A percentile compares a stretch with the other conserved stretches of the same genome.
Conservation (phyloP, 2,797 vertebrate genomes). For the Atherinosoma microstoma region DNA sequence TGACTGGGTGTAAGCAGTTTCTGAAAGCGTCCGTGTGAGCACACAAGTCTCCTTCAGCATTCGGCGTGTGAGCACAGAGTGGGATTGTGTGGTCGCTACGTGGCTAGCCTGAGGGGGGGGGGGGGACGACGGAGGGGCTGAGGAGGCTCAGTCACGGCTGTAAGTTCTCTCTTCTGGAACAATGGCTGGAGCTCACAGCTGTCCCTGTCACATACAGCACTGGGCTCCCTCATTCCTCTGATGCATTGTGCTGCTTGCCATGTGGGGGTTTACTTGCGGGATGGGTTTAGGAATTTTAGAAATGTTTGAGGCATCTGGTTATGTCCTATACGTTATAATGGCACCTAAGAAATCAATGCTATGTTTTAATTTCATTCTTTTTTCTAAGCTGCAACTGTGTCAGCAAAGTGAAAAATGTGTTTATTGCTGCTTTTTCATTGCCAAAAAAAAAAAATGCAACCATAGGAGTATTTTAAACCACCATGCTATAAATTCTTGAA, state of each 20-base stretch:
- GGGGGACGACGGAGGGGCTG: conserved; percentile 22
- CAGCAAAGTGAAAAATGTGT: conserved; percentile 9
- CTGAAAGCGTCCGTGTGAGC: conserved; percentile 52
- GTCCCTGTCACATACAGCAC: conserved; percentile 76
- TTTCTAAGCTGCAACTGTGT: conserved; percentile 9
- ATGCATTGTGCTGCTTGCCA: conserved; percentile 62
- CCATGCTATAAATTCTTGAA: conserved; percentile 6
- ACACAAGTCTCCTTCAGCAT: conserved; percentile 25
- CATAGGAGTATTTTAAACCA: not conserved
- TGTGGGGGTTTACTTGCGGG: conserved; percentile 53
- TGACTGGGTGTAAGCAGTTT: conserved; percentile 72
- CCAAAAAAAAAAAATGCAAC: not conserved
- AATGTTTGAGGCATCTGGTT: conserved; percentile 49
- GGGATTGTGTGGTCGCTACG: conserved; percentile 54
- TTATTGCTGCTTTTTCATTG: not conserved
- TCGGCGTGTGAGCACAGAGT: conserved; percentile 55
- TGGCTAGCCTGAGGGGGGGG: conserved; percentile 28
- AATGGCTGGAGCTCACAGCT: conserved; percentile 80
- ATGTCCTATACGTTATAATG: conserved; percentile 27
- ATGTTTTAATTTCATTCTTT: not conserved
- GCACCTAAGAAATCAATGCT: conserved; percentile 25
- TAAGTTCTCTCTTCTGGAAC: conserved; percentile 79
- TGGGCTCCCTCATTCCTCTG: conserved; percentile 70
- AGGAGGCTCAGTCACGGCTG: conserved; percentile 70
- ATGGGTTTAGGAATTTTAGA: conserved; percentile 60